These are phyloP conservation scores for Zeus faber DNA, from an alignment of 2,113 vertebrate species.

Conservation along the genomic window DNA sequence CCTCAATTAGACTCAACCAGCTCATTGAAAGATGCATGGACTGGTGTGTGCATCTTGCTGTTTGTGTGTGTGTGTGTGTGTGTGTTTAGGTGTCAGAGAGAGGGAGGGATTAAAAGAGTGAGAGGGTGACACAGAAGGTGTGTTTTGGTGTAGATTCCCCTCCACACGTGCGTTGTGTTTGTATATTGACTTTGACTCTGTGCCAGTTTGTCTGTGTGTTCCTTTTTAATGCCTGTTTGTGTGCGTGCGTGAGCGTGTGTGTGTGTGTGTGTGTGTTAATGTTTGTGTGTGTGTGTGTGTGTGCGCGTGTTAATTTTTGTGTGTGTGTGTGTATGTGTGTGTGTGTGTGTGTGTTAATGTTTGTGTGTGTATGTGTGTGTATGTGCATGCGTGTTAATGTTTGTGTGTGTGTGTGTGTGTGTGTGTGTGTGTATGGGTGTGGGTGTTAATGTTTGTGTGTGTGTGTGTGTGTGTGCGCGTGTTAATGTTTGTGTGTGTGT, in stretches of 20 bases:
- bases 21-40: conserved; percentile 55
- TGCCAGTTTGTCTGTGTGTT: conserved; percentile 6
- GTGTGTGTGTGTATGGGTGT: conserved; percentile 7
- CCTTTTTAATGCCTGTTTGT: not conserved
- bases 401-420: conserved; percentile 6
- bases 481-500: conserved; percentile 21
- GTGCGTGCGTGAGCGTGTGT: conserved; percentile 7
- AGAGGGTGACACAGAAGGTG: not conserved
- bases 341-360: conserved; percentile 11
- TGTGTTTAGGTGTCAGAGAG: no score
- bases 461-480: conserved; percentile 7
- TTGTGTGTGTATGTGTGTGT: conserved; percentile 6
- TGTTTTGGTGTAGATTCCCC: not conserved
- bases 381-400: conserved; percentile 8
- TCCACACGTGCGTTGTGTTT: not conserved
- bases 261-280: conserved; percentile 7
- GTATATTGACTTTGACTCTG: not conserved
- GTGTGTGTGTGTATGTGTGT: conserved; percentile 7
- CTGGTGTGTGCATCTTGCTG: no score
- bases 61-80: no score
- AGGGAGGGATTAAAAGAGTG: not conserved
- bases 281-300: not conserved
- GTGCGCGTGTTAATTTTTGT: not conserved
- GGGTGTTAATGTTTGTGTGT: conserved; percentile 21
- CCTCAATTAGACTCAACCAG: conserved; percentile 33